A percentile compares a stretch with the other conserved stretches of the same genome.
phyloP scores from a whole-genome alignment of 2,113 vertebrate species.

The Barnardius zonarius region DNA sequence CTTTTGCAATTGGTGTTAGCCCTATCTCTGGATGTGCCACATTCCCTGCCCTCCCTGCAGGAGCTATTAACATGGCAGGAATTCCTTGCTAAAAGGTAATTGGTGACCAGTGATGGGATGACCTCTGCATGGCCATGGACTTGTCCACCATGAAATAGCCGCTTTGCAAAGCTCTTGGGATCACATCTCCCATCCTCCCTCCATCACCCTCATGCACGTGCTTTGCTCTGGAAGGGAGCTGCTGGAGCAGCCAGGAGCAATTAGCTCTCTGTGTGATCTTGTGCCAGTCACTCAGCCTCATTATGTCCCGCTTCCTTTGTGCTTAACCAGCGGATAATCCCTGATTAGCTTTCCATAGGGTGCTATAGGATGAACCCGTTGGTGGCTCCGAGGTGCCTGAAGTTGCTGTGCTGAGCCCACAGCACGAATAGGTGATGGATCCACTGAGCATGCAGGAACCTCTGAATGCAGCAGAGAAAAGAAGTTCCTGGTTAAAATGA shows the following conservation, averaged over 20 bases:
- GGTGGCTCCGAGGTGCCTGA: neutral
- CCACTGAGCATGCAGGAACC: neutral
- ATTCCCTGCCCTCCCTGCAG: accelerated
- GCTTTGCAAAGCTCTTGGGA: neutral
- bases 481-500: neutral
- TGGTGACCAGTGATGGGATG: neutral
- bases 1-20: accelerated
- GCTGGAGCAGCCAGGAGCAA: neutral
- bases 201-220: accelerated
- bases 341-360: neutral
- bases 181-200: neutral
- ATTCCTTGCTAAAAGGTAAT: neutral
- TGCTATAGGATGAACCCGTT: neutral
- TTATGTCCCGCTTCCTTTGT: neutral
- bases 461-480: neutral
- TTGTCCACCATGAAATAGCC: neutral
- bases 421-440: accelerated
- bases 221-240: neutral
- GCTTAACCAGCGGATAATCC: neutral
- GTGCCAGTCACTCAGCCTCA: neutral
- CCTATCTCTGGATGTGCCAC: accelerated
- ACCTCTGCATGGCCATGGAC: accelerated
- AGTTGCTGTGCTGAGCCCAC: neutral
- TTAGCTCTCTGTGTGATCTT: neutral
- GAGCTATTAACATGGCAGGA: neutral